Evolutionary conservation across 2,888 invertebrate genomes (phyloP).

Genomic region (Seira musarum): DNA sequence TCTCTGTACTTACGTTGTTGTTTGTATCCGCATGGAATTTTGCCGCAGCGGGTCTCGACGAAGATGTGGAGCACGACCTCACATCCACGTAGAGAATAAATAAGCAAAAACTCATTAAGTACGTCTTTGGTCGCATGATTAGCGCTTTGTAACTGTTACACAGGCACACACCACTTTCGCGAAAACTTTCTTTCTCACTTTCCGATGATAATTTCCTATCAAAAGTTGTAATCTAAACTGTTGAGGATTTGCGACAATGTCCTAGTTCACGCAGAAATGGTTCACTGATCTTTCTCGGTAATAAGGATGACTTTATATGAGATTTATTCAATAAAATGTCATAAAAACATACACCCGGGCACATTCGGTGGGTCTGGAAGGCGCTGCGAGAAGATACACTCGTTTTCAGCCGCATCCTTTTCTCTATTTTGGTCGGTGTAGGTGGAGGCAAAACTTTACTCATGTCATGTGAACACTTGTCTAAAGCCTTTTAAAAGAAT

Average conservation of each 20-base stretch:
- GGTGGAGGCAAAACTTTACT: too few relatives aligned
- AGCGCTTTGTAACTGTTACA: too few relatives aligned
- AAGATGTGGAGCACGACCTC: slow-evolving; percentile 43
- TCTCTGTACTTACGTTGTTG: slow-evolving; percentile 34
- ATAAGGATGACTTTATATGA: slow-evolving; percentile 9
- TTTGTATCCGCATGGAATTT: slow-evolving; percentile 52
- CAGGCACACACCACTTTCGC: too few relatives aligned
- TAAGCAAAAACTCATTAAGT: slow-evolving; percentile 51
- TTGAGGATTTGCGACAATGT: neutral
- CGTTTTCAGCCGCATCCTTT: neutral
- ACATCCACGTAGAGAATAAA: slow-evolving; percentile 39
- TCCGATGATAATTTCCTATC: too few relatives aligned
- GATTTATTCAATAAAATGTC: neutral
- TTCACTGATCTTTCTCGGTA: too few relatives aligned
- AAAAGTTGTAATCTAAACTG: too few relatives aligned
- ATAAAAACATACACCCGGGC: neutral
- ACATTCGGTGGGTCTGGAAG: neutral
- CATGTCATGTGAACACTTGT: neutral
- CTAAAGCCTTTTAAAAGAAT: neutral
- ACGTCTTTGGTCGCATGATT: slow-evolving; percentile 55
- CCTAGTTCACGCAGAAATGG: neutral
- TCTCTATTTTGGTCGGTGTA: slow-evolving; percentile 9
- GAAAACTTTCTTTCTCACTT: too few relatives aligned
- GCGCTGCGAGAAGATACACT: neutral
- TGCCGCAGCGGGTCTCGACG: slow-evolving; percentile 38